A percentile compares a stretch with the other conserved stretches of the same genome.
These are phyloP conservation scores for Platysternon megacephalum DNA, from an alignment of 2,113 vertebrate species.

Conservation along the genomic window DNA sequence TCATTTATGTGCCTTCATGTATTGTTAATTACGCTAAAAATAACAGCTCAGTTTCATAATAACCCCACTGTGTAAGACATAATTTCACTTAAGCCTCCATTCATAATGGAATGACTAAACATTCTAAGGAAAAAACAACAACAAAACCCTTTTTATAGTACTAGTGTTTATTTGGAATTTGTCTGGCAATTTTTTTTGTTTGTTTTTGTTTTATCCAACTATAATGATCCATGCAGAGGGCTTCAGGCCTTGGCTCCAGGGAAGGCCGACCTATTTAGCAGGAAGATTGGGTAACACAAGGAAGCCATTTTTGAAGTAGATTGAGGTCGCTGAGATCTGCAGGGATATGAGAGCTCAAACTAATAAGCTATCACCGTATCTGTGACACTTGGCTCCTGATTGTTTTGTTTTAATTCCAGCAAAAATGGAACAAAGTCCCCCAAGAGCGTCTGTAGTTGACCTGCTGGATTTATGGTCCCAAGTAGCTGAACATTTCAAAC, in stretches of 20 bases:
- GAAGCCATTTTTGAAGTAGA: constrained; percentile 65
- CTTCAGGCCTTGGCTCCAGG: constrained; percentile 59
- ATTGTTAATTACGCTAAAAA: constrained; percentile 52
- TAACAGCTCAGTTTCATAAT: background rate
- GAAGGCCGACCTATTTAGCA: constrained; percentile 61
- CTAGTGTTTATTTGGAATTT: constrained; percentile 57
- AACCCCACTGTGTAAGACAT: constrained; percentile 36
- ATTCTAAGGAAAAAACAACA: constrained; percentile 46
- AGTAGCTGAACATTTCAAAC: constrained; percentile 51
- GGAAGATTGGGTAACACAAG: constrained; percentile 56
- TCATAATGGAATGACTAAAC: constrained; percentile 29
- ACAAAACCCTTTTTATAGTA: background rate
- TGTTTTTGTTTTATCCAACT: constrained; percentile 34
- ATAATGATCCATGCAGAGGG: constrained; percentile 53
- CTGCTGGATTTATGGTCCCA: constrained; percentile 49
- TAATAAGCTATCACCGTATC: constrained; percentile 43
- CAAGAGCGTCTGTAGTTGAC: constrained; percentile 35
- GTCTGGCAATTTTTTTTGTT: constrained; percentile 37
- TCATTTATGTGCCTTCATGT: background rate
- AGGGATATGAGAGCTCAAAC: constrained; percentile 59
- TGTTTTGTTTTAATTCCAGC: constrained; percentile 68
- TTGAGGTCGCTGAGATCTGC: constrained; percentile 60
- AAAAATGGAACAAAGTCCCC: constrained; percentile 28
- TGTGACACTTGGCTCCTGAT: constrained; percentile 38
- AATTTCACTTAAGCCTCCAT: background rate